Conservation (phyloP, 2,888 invertebrate species). For the Drosophila putrida region DNA sequence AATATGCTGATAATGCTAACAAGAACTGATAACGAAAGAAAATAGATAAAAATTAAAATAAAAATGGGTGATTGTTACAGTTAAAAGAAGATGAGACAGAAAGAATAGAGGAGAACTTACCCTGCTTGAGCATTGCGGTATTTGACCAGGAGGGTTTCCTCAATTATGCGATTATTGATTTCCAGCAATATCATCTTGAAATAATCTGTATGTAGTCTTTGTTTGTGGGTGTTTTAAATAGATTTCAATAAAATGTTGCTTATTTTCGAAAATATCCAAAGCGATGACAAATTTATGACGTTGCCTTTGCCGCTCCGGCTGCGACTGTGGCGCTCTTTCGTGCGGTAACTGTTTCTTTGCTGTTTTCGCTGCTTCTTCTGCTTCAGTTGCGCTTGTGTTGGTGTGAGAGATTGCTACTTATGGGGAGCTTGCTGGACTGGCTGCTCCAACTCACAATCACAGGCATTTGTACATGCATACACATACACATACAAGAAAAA, state of each 20-base stretch:
- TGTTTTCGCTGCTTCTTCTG: conserved; percentile 37
- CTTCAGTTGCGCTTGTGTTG: conserved; percentile 51
- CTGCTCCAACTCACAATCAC: conserved; percentile 69
- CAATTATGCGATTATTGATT: conserved; percentile 99
- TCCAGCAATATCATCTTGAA: conserved; percentile 96
- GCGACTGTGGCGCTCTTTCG: conserved; percentile 65
- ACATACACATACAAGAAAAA: conserved; percentile 22
- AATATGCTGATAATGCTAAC: conserved; percentile 48
- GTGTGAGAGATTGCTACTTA: conserved; percentile 58
- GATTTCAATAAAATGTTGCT: conserved; percentile 30
- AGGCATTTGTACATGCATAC: conserved; percentile 32
- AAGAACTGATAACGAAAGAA: conserved; percentile 50
- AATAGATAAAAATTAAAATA: conserved; percentile 47
- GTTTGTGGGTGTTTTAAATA: conserved; percentile 18
- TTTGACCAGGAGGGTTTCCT: conserved; percentile 97
- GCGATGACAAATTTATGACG: conserved; percentile 80
- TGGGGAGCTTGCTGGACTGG: conserved; percentile 59
- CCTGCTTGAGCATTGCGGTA: conserved; percentile 98
- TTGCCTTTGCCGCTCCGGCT: conserved; percentile 73
- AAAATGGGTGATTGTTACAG: conserved; percentile 56
- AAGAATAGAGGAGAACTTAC: conserved; percentile 87
- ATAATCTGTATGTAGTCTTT: conserved; percentile 15
- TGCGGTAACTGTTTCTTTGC: conserved; percentile 73
- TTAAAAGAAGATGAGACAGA: conserved; percentile 28
- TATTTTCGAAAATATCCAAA: conserved; percentile 43